Base-by-base conservation (phyloP, 2,113 vertebrate genomes). In the Colaptes auratus region DNA sequence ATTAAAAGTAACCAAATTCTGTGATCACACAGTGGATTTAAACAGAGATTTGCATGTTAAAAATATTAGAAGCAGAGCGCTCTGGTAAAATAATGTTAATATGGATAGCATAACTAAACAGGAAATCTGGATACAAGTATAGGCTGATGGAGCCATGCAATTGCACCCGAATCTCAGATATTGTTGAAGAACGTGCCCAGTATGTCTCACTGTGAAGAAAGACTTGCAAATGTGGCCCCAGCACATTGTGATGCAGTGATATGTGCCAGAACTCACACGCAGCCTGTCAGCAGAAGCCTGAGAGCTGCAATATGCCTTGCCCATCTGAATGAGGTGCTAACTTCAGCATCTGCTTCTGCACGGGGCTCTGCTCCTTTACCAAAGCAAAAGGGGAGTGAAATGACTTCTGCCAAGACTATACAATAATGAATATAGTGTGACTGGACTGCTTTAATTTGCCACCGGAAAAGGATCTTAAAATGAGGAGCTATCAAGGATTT, bases 311-410 rank as follows among this genome's bases (percentile, higher is more conserved):
- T 48, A 53, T 7, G 27, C 77, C 56, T 16, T 16, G 28, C 75
- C 76, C 44, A 6, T 88, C 53, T 35, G 61, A 95, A 50, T 2
- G 24, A 91, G 58, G 76, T 93, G 82, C 44, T 52, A 92, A 86
- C 73, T 77, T 60, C 79, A 83, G 85, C 89, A 88, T 86, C 91
- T 88, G 90, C 93, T 88, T 71, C 88, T 81, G 30, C 53, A 6
- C 36, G 27, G 56, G 35, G 15, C 53, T 92, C 69, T 55, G 61
- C 65, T 90, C 53, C 48, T 63, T 33, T 55, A 64, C 44, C 63
- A 46, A 50, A 89, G 63, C 36, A 48, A 16, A 56, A 52, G 2
- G 19, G 12, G 15, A 31, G 39, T 39, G 44, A 84, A 83, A 42
- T 6, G 1, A 28, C 72, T 80, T 52, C n/a, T 90, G 87, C 77